Evolutionary conservation across 1,140 invertebrate genomes (phyloP).

Genomic region (Magallana angulata): DNA sequence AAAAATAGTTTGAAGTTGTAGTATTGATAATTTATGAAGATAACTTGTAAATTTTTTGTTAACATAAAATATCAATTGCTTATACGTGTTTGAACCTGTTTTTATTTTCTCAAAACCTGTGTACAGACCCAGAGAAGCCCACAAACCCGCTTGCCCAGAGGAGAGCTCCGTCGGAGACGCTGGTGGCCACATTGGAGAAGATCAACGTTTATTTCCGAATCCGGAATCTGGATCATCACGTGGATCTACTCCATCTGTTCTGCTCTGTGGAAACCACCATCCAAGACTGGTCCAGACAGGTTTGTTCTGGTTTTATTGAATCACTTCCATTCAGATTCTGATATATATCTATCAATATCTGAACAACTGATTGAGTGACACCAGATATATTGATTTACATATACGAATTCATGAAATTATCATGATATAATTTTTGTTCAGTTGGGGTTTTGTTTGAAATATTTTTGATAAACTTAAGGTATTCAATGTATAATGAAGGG

Average conservation of each 20-base stretch:
- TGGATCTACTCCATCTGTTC: conserved; percentile 81
- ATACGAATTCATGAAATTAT: too few species aligned
- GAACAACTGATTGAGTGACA: too few species aligned
- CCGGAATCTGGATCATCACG: conserved; percentile 79
- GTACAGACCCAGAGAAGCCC: conserved; percentile 21
- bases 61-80: too few species aligned
- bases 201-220: conserved; percentile 83
- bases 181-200: conserved; percentile 81
- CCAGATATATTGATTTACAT: too few species aligned
- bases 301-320: conserved; percentile 56
- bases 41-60: too few species aligned
- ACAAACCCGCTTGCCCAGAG: conserved; percentile 45
- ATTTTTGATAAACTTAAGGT: too few species aligned
- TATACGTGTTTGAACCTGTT: neutral
- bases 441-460: too few species aligned
- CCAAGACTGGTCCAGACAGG: conserved; percentile 85
- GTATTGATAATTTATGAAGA: too few species aligned
- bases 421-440: too few species aligned
- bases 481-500: too few species aligned
- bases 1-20: too few species aligned
- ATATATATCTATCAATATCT: too few species aligned
- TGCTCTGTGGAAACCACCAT: conserved; percentile 82
- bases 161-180: conserved; percentile 80
- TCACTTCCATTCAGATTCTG: neutral
- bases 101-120: neutral